Conservation (phyloP, 92 coral and sea anemone species). For the Phenganax marumi region DNA sequence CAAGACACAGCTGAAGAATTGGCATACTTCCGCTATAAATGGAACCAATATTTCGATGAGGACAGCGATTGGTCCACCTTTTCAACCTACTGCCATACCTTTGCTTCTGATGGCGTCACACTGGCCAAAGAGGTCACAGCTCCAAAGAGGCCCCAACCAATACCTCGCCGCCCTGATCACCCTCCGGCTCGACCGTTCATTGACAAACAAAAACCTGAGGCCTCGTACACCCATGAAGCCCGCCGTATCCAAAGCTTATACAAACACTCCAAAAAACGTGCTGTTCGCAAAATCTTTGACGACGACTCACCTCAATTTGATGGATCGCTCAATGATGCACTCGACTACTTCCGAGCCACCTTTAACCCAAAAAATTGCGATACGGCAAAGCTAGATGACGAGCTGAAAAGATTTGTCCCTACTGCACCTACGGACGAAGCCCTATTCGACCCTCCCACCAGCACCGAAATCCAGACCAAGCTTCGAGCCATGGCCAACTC, state of each 20-base stretch:
- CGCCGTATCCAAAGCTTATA: not conserved
- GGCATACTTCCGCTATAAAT: not conserved
- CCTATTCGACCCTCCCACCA: not conserved
- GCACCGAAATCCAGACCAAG: not conserved
- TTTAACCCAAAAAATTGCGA: not conserved
- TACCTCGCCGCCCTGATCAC: constrained; percentile 2
- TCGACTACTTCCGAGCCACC: not conserved
- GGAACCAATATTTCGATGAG: not conserved
- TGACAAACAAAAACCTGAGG: not conserved
- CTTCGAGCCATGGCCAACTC: not conserved
- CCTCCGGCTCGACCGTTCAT: not conserved
- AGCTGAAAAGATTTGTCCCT: not conserved
- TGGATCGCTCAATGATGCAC: not conserved
- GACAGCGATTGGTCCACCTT: not conserved
- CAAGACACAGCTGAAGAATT: not conserved
- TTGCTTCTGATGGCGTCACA: not conserved
- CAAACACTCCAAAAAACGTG: not conserved
- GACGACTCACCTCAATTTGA: not conserved
- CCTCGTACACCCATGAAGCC: not conserved
- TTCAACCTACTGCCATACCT: not conserved
- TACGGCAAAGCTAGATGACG: not conserved
- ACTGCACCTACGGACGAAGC: not conserved
- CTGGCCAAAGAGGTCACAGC: not conserved
- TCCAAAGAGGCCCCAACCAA: not conserved
- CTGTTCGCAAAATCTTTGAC: not conserved